Percentiles rank a stretch among this genome's conserved stretches.
These are phyloP conservation scores for Nasonia giraulti DNA, from an alignment of 1,140 invertebrate genomes.

Conservation along the genomic window DNA sequence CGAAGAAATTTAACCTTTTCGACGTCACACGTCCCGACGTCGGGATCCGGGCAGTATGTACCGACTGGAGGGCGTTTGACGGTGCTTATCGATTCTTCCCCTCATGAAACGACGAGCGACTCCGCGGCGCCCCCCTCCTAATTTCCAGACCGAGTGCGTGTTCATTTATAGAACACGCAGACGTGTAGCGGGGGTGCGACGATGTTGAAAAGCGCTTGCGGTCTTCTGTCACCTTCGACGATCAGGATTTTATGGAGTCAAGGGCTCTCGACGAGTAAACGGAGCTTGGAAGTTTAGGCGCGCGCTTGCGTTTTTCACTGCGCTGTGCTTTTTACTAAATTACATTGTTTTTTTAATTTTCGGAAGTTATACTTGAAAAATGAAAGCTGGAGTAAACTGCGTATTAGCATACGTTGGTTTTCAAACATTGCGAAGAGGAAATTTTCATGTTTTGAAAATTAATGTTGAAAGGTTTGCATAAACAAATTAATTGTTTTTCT, in stretches of 20 bases:
- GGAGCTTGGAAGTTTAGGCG: not conserved
- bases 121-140: not conserved
- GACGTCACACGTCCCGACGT: conserved; percentile 68
- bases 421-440: not conserved
- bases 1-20: conserved; percentile 67
- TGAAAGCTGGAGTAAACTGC: not conserved
- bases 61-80: not conserved
- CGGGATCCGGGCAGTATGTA: conserved; percentile 65
- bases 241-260: conserved; percentile 64
- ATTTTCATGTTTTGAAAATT: not conserved
- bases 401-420: too few species aligned
- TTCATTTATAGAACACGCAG: conserved; percentile 51
- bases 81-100: conserved; percentile 2
- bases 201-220: conserved; percentile 64
- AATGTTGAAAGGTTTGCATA: not conserved
- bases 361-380: not conserved
- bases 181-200: conserved; percentile 57
- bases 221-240: conserved; percentile 63
- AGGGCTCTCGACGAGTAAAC: not conserved
- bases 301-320: not conserved
- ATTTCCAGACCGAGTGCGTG: conserved; percentile 11
- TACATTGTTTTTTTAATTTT: not conserved
- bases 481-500: not conserved
- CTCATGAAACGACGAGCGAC: not conserved
- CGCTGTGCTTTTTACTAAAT: not conserved